A percentile compares a stretch with the other conserved stretches of the same genome.
Evolutionary conservation across 2,888 invertebrate genomes (phyloP).

Genomic region (Leptogaster cylindrica): DNA sequence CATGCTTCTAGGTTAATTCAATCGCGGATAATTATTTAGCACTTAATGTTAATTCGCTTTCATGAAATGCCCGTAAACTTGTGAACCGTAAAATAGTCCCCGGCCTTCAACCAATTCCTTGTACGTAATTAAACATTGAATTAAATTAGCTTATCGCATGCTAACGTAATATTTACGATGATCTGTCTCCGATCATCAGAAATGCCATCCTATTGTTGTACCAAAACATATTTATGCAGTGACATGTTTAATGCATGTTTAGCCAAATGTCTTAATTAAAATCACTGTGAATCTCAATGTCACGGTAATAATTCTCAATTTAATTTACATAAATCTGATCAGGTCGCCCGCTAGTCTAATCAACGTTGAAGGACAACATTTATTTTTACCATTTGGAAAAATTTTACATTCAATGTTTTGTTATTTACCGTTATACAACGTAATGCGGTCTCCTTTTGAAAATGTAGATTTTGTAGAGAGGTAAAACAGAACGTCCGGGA

Average conservation of each 20-base stretch:
- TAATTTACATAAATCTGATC: slow-evolving; percentile 17
- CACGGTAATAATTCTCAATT: neutral
- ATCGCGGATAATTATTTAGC: slow-evolving; percentile 3
- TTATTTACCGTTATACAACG: neutral
- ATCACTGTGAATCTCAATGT: slow-evolving; percentile 3
- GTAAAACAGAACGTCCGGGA: neutral
- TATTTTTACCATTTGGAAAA: too few species aligned
- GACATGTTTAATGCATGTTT: slow-evolving; percentile 21
- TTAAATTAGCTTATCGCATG: slow-evolving; percentile 21
- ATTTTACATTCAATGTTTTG: too few species aligned
- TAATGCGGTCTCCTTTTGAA: slow-evolving; percentile 5
- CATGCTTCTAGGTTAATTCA: slow-evolving; percentile 22
- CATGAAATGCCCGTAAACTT: slow-evolving; percentile 18
- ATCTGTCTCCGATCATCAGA: slow-evolving; percentile 9
- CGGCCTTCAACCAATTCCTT: neutral
- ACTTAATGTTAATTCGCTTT: neutral
- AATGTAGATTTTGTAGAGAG: too few species aligned
- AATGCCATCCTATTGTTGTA: too few species aligned
- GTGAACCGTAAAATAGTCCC: too few species aligned
- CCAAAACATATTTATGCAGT: slow-evolving; percentile 21
- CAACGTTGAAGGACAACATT: slow-evolving; percentile 27
- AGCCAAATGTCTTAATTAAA: slow-evolving; percentile 33
- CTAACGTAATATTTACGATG: slow-evolving; percentile 14
- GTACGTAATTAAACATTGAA: neutral
- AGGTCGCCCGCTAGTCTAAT: slow-evolving; percentile 14